Conservation (phyloP, 1,140 invertebrate genomes). For the Dreissena rostriformis region DNA sequence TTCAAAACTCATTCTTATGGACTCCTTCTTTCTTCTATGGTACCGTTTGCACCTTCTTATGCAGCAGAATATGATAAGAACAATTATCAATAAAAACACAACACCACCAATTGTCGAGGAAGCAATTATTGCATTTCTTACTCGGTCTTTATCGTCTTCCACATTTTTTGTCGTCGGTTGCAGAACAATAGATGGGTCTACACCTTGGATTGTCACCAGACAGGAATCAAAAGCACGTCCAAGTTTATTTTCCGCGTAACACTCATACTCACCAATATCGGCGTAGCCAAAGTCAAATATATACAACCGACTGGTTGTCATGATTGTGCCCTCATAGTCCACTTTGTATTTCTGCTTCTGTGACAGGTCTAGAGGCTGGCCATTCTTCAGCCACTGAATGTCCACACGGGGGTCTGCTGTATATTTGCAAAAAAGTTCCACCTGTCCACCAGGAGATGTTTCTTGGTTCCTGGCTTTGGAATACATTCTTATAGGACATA, state of each 20-base stretch:
- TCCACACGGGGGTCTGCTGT: conserved; percentile 63
- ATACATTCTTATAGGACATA: conserved; percentile 63
- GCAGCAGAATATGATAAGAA: conserved; percentile 59
- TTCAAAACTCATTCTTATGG: conserved; percentile 66
- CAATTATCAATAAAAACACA: conserved; percentile 60
- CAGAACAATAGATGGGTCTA: conserved; percentile 43
- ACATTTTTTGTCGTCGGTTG: not conserved
- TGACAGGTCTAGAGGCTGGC: conserved; percentile 37
- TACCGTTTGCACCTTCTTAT: conserved; percentile 53
- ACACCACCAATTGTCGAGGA: conserved; percentile 67
- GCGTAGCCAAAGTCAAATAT: conserved; percentile 65
- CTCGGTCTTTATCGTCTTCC: conserved; percentile 29
- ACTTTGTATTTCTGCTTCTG: conserved; percentile 61
- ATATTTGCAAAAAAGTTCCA: conserved; percentile 65
- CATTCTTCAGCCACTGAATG: conserved; percentile 63
- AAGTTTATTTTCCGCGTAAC: conserved; percentile 69
- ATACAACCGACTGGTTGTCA: conserved; percentile 51
- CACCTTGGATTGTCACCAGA: conserved; percentile 64
- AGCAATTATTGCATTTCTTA: conserved; percentile 63
- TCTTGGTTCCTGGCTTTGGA: conserved; percentile 57
- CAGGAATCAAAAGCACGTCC: conserved; percentile 67
- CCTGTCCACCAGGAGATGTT: conserved; percentile 49
- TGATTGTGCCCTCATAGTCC: conserved; percentile 18
- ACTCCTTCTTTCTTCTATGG: conserved; percentile 60
- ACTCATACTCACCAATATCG: conserved; percentile 70